These are phyloP conservation scores for Numenius phaeopus DNA, from an alignment of 2,797 vertebrate genomes.

Conservation along the genomic window DNA sequence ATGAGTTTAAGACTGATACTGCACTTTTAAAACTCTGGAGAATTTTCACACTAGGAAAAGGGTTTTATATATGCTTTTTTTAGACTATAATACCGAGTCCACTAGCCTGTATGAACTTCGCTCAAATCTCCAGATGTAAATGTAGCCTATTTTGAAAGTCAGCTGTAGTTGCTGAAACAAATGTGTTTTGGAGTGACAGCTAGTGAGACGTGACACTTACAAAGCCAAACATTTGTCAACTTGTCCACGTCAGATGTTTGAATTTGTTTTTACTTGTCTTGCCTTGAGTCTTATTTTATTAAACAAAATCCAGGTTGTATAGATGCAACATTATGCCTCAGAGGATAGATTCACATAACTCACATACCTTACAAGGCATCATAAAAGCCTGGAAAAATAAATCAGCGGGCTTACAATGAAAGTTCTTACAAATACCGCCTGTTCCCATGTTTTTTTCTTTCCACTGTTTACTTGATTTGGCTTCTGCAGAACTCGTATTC, in stretches of 20 bases:
- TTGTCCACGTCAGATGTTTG: conserved; percentile 35
- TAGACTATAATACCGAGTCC: background rate
- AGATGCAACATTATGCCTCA: background rate
- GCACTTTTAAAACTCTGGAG: background rate
- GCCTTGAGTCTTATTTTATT: conserved; percentile 35
- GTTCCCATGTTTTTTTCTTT: background rate
- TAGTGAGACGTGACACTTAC: background rate
- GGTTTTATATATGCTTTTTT: background rate
- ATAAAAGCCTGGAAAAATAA: conserved; percentile 27
- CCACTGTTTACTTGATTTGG: background rate
- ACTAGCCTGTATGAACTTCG: background rate
- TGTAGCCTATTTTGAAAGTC: background rate
- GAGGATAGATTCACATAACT: background rate
- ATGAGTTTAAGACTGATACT: background rate
- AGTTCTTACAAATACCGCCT: background rate
- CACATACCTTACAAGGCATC: background rate
- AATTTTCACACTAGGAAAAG: background rate
- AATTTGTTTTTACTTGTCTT: conserved; percentile 34
- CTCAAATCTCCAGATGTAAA: conserved; percentile 4
- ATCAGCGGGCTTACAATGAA: background rate
- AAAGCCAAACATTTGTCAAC: conserved; percentile 43
- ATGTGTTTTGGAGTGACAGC: conserved; percentile 3
- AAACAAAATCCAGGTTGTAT: background rate
- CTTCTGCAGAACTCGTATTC: background rate
- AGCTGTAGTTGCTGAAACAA: background rate